These are phyloP conservation scores for Alouatta palliata DNA, from an alignment of 2,113 vertebrate genomes.

Conservation along the genomic window DNA sequence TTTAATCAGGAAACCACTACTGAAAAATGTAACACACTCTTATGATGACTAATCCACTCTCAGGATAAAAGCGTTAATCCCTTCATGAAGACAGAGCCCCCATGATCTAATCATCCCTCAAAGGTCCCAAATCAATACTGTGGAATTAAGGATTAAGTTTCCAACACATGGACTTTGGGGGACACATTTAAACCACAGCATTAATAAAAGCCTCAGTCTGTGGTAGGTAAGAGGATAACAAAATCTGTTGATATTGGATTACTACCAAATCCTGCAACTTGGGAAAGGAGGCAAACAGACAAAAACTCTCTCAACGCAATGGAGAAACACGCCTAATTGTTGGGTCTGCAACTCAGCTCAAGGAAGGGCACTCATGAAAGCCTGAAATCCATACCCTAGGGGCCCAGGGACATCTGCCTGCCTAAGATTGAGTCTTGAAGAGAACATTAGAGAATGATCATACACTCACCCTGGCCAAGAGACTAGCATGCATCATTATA, in stretches of 20 bases:
- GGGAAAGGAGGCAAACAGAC: not conserved
- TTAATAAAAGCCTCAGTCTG: not conserved
- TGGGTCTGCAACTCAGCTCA: not conserved
- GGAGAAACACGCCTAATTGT: not conserved
- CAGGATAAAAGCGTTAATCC: no score
- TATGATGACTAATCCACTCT: no score
- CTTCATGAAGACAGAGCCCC: no score
- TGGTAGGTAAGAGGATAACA: not conserved
- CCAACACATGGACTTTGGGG: no score
- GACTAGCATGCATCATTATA: not conserved
- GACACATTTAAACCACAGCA: no score
- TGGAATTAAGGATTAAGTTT: no score
- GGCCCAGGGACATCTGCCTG: not conserved
- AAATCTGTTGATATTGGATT: not conserved
- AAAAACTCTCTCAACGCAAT: no score
- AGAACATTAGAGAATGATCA: not conserved
- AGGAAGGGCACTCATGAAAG: not conserved
- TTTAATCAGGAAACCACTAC: no score
- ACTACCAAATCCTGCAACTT: not conserved
- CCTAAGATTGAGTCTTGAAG: not conserved
- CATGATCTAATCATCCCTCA: no score
- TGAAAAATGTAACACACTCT: no score
- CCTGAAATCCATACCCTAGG: not conserved
- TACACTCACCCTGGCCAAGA: not conserved
- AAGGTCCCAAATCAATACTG: no score